These are phyloP conservation scores for Micropoecilia bifurca DNA, from an alignment of 2,797 vertebrate species.

Conservation along the genomic window DNA sequence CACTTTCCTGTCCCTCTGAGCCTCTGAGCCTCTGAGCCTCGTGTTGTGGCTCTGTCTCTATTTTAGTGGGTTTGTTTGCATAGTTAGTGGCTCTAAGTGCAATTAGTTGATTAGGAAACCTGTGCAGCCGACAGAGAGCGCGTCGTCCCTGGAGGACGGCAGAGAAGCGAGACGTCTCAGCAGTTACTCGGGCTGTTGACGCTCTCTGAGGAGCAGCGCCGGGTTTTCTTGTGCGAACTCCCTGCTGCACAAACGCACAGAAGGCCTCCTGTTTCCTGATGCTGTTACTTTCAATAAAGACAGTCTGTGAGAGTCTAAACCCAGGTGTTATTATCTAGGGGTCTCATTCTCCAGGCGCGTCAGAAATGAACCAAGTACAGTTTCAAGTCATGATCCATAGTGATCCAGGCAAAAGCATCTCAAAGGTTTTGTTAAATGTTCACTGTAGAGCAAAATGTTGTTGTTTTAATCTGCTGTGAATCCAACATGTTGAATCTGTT, in stretches of 20 bases:
- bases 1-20: conserved; percentile 62
- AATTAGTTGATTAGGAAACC: conserved; percentile 74
- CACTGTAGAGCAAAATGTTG: neutral
- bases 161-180: conserved; percentile 77
- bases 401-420: neutral
- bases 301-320: conserved; percentile 14
- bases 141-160: conserved; percentile 54
- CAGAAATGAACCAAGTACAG: conserved; percentile 41
- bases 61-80: conserved; percentile 76
- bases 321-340: conserved; percentile 17
- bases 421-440: neutral
- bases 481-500: neutral
- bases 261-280: conserved; percentile 60
- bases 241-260: conserved; percentile 53
- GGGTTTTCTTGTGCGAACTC: conserved; percentile 73
- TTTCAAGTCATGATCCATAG: conserved; percentile 15
- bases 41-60: conserved; percentile 74
- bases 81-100: conserved; percentile 77
- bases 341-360: conserved; percentile 20
- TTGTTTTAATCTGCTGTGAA: neutral
- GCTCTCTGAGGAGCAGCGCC: conserved; percentile 65
- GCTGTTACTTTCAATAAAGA: conserved; percentile 72
- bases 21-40: conserved; percentile 57
- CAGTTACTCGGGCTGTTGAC: conserved; percentile 69
- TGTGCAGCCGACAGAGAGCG: conserved; percentile 37